Conservation (phyloP, 2,113 vertebrate species). For the Prunella himalayana region DNA sequence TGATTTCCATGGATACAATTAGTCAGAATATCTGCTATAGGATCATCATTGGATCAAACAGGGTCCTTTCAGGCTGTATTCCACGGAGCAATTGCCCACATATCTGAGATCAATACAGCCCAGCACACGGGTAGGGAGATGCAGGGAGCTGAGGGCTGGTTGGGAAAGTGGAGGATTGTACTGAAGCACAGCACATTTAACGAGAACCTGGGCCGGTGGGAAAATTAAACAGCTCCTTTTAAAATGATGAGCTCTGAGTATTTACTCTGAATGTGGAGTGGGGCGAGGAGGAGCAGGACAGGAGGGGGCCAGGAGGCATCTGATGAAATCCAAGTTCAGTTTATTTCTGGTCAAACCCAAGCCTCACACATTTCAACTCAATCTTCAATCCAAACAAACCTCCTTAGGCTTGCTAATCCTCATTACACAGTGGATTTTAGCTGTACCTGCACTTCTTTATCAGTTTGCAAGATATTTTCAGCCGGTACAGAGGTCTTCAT, state of each 20-base stretch:
- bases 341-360: slow-evolving; percentile 38
- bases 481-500: slow-evolving; percentile 60
- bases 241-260: neutral
- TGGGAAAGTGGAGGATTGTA: neutral
- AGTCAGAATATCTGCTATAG: slow-evolving; percentile 28
- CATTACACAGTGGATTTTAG: slow-evolving; percentile 67
- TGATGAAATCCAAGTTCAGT: slow-evolving; percentile 1
- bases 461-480: slow-evolving; percentile 69
- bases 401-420: slow-evolving; percentile 66
- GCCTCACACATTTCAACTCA: slow-evolving; percentile 28
- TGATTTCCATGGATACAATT: slow-evolving; percentile 71
- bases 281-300: neutral
- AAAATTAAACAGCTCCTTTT: slow-evolving; percentile 21
- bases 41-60: slow-evolving; percentile 6
- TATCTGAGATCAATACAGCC: slow-evolving; percentile 45
- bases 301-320: neutral
- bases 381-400: slow-evolving; percentile 55
- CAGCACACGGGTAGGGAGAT: neutral
- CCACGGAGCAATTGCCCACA: slow-evolving; percentile 45
- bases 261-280: neutral
- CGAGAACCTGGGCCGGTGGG: neutral
- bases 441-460: slow-evolving; percentile 71
- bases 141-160: neutral
- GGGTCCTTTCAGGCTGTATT: slow-evolving; percentile 25
- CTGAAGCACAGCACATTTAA: neutral